Evolutionary conservation across 92 coral and sea anemone species (phyloP), one percentile per base, ranked within the genome.

Genomic region (Desmophyllum pertusum): DNA sequence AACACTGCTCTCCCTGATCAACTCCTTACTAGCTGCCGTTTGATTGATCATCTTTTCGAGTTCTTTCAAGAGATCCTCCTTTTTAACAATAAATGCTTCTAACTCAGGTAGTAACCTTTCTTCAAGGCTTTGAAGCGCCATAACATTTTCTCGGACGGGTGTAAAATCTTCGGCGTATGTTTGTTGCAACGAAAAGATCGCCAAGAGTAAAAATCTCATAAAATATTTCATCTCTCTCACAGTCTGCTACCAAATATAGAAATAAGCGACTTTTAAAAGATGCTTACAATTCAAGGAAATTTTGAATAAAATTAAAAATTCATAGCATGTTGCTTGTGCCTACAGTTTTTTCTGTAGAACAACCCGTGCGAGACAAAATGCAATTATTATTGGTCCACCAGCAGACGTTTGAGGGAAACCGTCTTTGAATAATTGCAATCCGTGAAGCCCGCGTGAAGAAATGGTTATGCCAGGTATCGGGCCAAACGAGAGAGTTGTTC

Each of bases 21-120:
- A 42, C 10, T 66, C 31, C 78, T 45, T 62, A 2, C 73, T 39
- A 41, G 62, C 46, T 23, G 78, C 51, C 30, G 83, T 80, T 50
- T 79, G 84, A 69, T 62, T 57, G 19, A 79, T 76, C 41, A 80
- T 71, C 2, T 73, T 38, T 37, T 73, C 70, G 0, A 89, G 63
- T 42, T 73, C 78, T 27, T 65, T 66, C 7, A 89, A 57, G 48
- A 73, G 48, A 11, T 84, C 83, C 23, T 84, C 89, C 66, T 57
- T 59, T 31, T 84, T 68, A 10, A 27, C 48, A 29, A 84, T 73
- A 55, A 79, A 84, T 31, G 73, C 29, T 10, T 89, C 78, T 19
- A 85, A 41, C 5, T 40, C 79, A 3, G 79, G 71, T 4, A 82
- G 62, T n/a, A 82, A 75, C 11, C 46, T 15, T n/a, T 72, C 79